phyloP scores from a whole-genome alignment of 2,113 vertebrate genomes.

The Ophthalmolycus amberensis region DNA sequence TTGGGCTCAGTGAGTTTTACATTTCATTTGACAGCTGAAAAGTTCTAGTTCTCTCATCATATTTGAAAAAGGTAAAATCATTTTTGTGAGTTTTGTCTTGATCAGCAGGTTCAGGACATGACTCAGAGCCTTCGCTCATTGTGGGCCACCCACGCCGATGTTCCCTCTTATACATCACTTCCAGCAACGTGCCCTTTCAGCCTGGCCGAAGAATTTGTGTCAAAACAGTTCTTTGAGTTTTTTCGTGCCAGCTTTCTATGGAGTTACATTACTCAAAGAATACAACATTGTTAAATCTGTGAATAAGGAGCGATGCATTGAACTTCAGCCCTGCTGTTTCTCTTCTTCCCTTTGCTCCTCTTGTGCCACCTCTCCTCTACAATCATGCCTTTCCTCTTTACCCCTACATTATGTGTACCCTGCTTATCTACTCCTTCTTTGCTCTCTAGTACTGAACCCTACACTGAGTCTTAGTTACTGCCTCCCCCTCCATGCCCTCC shows the following conservation, averaged over 20 bases:
- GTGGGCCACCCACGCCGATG: constrained; percentile 12
- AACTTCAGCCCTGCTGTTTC: background rate
- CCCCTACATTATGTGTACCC: background rate
- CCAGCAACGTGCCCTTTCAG: background rate
- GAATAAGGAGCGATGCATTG: background rate
- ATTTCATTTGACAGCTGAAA: constrained; percentile 4
- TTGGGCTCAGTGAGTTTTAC: background rate
- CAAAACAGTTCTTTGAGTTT: background rate
- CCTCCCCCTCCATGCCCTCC: constrained; percentile 5
- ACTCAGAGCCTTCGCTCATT: constrained; percentile 44
- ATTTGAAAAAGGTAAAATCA: background rate
- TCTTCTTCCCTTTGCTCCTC: background rate
- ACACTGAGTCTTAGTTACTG: background rate
- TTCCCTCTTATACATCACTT: constrained; percentile 20
- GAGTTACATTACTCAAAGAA: background rate
- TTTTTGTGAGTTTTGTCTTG: background rate
- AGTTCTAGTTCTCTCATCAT: background rate
- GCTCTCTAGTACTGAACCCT: background rate
- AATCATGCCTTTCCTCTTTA: background rate
- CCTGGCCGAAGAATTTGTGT: background rate
- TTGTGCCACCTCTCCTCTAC: background rate
- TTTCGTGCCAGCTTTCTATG: background rate
- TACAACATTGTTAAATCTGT: background rate
- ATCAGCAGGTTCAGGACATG: constrained; percentile 35
- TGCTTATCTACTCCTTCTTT: background rate